Evolutionary conservation across 2,888 invertebrate genomes (phyloP), one percentile per base, ranked within the genome.

Genomic region (Drosophila bunnanda): DNA sequence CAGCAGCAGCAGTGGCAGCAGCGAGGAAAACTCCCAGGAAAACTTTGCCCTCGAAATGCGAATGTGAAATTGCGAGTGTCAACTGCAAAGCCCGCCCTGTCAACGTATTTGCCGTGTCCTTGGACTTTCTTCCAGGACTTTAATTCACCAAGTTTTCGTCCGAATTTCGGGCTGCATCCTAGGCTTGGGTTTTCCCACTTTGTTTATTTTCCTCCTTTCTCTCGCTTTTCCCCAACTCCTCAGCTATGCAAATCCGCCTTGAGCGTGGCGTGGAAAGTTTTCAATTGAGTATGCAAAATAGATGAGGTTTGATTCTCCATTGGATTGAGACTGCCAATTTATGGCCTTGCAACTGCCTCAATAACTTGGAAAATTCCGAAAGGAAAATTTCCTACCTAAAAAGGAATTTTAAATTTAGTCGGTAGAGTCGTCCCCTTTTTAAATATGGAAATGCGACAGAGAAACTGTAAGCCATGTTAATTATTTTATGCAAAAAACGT

Each of bases 371-470:
- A 43, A 34, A 13, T 39, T 55, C n/a, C 25, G 7, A 25, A 25
- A 13, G 17, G 22, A 15, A 52, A 46, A 15, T 20, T 34, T 34
- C 5, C 32, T 20, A 15, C 32, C 30, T 10, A 4, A 36, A n/a
- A 43, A 1, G 34, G 50, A 65, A 43, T 65, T 43, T 34, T 62
- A 50, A 50, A 50, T 50, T 62, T 65, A 48, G 62, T 28, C 22
- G 32, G 20, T 34, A 9, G 60, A 15, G 13, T 32, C 32, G n/a
- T 9, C 28, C 30, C 13, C 57, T 32, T 75, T 75, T 78, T 84
- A 79, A 84, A 78, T 80, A 88, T 84, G 88, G 62, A 85, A 85
- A 85, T 85, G 73, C 57, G 46, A 25, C 32, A 36, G 32, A 56
- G 71, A 69, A 77, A 70, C 62, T 68, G 75, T 70, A 79, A 75